Evolutionary conservation across 2,888 invertebrate genomes (phyloP), one percentile per base, ranked within the genome.

Genomic region (Lochmaea capreae): DNA sequence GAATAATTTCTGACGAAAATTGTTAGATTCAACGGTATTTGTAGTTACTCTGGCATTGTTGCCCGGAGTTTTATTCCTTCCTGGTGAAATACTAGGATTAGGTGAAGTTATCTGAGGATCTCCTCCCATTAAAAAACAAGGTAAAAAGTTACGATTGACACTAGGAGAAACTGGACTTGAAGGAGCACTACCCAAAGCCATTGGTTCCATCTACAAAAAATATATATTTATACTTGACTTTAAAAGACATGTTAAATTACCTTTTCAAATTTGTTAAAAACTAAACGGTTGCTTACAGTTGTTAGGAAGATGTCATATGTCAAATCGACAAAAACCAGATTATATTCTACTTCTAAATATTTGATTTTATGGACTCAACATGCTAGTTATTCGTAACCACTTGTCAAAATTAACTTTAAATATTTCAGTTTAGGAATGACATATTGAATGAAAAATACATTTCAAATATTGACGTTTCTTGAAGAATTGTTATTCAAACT

Each of bases 121-220:
- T 85, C 94, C 95, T 39, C 95, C 95, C 85, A 95, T 90, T 33
- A 95, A 88, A 86, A 93, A 95, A 75, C 93, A 91, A 65, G 95
- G 95, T 81, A 95, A 88, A 87, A 92, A 95, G 63, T 92, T 91
- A 49, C 92, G 92, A 81, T 90, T 90, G 52, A 90, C 89, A 77
- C 90, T 91, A 33, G 92, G 90, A 18, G 92, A 90, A 14, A 88
- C 85, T n/a, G 94, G 93, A 78, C 93, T 93, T 81, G 93, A 92
- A 67, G 92, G 90, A 2, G 94, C 93, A 85, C 94, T 95, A 76
- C 95, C 95, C 79, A 95, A 87, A 69, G 92, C 90, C 95, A 95
- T 95, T 66, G 95, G 95, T 86, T 95, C 95, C 94, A 95, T 95
- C 86, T 87, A 86, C 61, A 79, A 80, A 18, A 42, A 0, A 58